A percentile compares a stretch with the other conserved stretches of the same genome.
These are phyloP conservation scores for Heliconius aoede DNA, from an alignment of 2,888 invertebrate genomes.

Conservation along the genomic window DNA sequence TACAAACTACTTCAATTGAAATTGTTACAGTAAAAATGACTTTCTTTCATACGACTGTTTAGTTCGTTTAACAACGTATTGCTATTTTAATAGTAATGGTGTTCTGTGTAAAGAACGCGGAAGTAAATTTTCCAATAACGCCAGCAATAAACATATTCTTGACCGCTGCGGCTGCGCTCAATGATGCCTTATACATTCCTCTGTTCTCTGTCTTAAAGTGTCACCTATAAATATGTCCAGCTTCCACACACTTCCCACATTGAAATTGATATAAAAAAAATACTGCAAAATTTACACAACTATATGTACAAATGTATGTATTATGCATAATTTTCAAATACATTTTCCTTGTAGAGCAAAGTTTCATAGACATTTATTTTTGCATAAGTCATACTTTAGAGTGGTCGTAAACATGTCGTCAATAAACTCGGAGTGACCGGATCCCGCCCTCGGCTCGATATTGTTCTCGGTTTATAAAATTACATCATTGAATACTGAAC, in stretches of 20 bases:
- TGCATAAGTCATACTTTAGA: slow-evolving; percentile 59
- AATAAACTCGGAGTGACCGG: slow-evolving; percentile 61
- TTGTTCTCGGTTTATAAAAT: slow-evolving; percentile 69
- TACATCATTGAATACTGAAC: slow-evolving; percentile 54
- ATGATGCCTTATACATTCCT: slow-evolving; percentile 59
- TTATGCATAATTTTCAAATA: background rate
- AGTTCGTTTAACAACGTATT: slow-evolving; percentile 32
- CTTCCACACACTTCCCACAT: background rate
- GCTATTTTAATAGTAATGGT: slow-evolving; percentile 61
- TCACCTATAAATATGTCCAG: slow-evolving; percentile 34
- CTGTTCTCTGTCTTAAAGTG: slow-evolving; percentile 55
- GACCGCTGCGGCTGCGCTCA: slow-evolving; percentile 54
- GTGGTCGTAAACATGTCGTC: slow-evolving; percentile 66
- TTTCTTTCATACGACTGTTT: slow-evolving; percentile 22
- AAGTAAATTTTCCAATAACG: slow-evolving; percentile 76
- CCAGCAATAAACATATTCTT: slow-evolving; percentile 69
- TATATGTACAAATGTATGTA: background rate
- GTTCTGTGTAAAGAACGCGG: slow-evolving; percentile 69
- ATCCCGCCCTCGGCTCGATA: slow-evolving; percentile 61
- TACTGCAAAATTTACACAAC: background rate
- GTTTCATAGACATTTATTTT: slow-evolving; percentile 51
- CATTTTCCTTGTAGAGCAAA: slow-evolving; percentile 30
- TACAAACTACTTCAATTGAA: background rate
- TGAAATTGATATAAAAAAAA: background rate
- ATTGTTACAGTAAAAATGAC: slow-evolving; percentile 15